phyloP scores from a whole-genome alignment of 2,113 vertebrate species.

The Austrofundulus limnaeus region DNA sequence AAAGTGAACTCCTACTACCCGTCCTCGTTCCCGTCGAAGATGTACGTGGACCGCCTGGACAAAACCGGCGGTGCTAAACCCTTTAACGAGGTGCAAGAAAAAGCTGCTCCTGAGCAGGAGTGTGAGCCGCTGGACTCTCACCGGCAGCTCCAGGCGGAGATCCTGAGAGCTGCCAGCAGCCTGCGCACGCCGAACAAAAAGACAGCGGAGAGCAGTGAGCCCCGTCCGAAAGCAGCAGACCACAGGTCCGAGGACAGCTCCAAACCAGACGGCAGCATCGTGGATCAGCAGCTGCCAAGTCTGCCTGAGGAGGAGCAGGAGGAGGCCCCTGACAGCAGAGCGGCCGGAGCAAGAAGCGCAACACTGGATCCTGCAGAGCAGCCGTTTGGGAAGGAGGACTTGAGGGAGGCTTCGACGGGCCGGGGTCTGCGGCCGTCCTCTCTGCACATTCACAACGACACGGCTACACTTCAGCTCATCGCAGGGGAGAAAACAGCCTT shows the following conservation, averaged over 20 bases:
- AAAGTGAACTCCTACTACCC: conserved; percentile 92
- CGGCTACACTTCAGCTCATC: conserved; percentile 67
- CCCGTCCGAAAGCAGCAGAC: conserved; percentile 34
- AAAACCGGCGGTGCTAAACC: conserved; percentile 78
- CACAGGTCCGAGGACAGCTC: conserved; percentile 22
- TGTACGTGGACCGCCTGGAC: conserved; percentile 90
- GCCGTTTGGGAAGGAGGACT: conserved; percentile 17
- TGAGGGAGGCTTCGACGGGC: conserved; percentile 36
- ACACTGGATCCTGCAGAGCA: conserved; percentile 34
- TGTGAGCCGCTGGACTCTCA: conserved; percentile 78
- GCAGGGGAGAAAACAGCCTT: conserved; percentile 80
- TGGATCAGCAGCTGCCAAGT: conserved; percentile 47
- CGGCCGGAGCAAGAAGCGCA: conserved; percentile 13
- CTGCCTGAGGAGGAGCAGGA: conserved; percentile 34
- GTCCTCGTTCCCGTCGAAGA: conserved; percentile 88
- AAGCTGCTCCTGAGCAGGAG: conserved; percentile 18
- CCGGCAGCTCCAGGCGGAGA: conserved; percentile 87
- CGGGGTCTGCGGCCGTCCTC: conserved; percentile 54
- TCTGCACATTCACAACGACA: conserved; percentile 70
- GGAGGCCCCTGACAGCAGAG: conserved; percentile 25
- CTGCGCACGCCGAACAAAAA: conserved; percentile 82
- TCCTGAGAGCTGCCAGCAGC: conserved; percentile 84
- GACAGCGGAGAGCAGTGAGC: conserved; percentile 8
- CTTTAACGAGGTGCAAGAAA: conserved; percentile 86
- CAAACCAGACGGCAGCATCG: conserved; percentile 27